phyloP scores from a whole-genome alignment of 2,888 invertebrate genomes.

The Eupeodes latifasciatus region DNA sequence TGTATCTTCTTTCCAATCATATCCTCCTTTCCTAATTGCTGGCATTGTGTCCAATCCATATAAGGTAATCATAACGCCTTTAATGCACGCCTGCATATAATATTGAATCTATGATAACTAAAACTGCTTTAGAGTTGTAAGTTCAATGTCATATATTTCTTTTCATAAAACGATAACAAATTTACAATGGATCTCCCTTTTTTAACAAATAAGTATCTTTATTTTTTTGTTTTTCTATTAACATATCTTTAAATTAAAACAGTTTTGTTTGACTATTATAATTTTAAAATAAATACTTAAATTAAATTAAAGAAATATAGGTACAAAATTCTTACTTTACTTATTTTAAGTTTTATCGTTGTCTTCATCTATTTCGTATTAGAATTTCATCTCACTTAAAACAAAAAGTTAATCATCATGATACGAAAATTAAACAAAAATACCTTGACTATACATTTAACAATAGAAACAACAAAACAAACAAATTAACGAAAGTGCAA shows the following conservation, averaged over 20 bases:
- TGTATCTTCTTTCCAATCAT: too few species aligned
- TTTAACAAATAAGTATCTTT: neutral
- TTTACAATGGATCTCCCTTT: too few species aligned
- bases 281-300: neutral
- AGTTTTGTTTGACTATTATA: neutral
- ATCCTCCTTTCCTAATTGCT: too few species aligned
- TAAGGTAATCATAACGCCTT: too few species aligned
- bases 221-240: neutral
- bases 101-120: too few species aligned
- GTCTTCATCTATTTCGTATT: conserved; percentile 25
- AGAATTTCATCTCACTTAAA: conserved; percentile 55
- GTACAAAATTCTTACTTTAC: conserved; percentile 21
- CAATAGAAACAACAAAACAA: conserved; percentile 66
- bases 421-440: conserved; percentile 31
- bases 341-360: conserved; percentile 44
- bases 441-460: conserved; percentile 57
- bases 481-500: conserved; percentile 73
- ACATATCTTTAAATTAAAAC: neutral
- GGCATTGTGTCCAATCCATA: too few species aligned
- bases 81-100: too few species aligned
- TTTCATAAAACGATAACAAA: too few species aligned
- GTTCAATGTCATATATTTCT: too few species aligned
- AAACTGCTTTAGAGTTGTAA: too few species aligned
- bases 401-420: conserved; percentile 5
- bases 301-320: conserved; percentile 16